These are phyloP conservation scores for Pangasius macronema DNA, from an alignment of 2,797 vertebrate species.

Conservation along the genomic window DNA sequence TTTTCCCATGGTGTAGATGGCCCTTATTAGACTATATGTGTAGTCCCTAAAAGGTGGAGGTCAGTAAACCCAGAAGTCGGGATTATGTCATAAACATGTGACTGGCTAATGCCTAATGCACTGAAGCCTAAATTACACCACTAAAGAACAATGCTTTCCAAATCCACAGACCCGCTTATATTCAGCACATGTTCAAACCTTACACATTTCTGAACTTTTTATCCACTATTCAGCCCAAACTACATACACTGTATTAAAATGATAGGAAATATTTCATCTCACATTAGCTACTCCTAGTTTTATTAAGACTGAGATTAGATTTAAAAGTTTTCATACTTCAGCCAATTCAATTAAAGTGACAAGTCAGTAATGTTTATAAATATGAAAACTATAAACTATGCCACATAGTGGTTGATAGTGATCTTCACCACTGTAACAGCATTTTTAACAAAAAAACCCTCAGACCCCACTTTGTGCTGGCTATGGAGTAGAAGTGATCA, in stretches of 20 bases:
- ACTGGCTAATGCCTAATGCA: neutral
- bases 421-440: neutral
- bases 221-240: neutral
- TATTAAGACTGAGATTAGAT: neutral
- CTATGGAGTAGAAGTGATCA: neutral
- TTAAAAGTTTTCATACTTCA: neutral
- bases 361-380: neutral
- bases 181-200: neutral
- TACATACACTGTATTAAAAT: neutral
- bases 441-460: neutral
- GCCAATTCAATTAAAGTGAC: neutral
- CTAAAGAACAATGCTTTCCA: neutral
- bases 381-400: neutral
- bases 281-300: neutral
- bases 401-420: neutral
- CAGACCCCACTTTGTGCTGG: neutral
- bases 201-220: neutral
- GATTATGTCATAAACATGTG: neutral
- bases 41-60: neutral
- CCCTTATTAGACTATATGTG: neutral
- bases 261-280: neutral
- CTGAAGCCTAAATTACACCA: neutral
- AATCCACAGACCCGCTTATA: neutral
- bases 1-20: neutral
- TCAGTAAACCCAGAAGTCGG: neutral